Conservation (phyloP, 2,888 invertebrate species). For the Argyresthia albistria region DNA sequence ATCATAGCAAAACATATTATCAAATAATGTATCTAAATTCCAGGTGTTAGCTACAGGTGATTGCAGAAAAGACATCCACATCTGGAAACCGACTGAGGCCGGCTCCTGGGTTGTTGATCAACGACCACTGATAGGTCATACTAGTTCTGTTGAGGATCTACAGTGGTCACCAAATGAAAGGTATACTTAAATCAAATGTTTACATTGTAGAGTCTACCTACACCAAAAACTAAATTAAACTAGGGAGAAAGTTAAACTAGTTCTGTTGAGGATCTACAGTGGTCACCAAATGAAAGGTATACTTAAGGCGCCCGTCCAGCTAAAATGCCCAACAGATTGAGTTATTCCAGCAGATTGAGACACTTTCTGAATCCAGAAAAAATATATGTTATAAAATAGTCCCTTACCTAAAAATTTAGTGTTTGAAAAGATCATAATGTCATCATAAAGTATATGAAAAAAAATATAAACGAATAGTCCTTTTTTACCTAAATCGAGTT, state of each 20-base stretch:
- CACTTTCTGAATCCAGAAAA: too few relatives aligned
- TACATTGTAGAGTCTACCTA: background rate
- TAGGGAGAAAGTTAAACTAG: constrained; percentile 83
- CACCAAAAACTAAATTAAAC: too few relatives aligned
- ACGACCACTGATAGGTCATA: constrained; percentile 89
- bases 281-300: constrained; percentile 94
- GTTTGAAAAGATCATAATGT: too few relatives aligned
- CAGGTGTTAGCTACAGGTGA: constrained; percentile 94
- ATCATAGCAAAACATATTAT: too few relatives aligned
- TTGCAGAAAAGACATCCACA: constrained; percentile 91
- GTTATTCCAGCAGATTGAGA: too few relatives aligned
- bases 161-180: constrained; percentile 98
- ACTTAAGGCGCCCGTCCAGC: too few relatives aligned
- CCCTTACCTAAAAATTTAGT: too few relatives aligned
- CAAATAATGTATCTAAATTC: constrained; percentile 11
- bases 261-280: constrained; percentile 98
- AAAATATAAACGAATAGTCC: too few relatives aligned
- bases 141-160: constrained; percentile 95
- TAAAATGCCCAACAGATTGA: too few relatives aligned
- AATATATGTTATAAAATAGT: too few relatives aligned
- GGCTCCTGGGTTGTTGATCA: constrained; percentile 93
- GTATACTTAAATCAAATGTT: constrained; percentile 20
- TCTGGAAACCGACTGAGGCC: constrained; percentile 89
- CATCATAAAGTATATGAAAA: too few relatives aligned
- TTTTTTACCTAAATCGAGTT: too few relatives aligned